These are phyloP conservation scores for Merluccius polli DNA, from an alignment of 2,797 vertebrate genomes.

Conservation along the genomic window DNA sequence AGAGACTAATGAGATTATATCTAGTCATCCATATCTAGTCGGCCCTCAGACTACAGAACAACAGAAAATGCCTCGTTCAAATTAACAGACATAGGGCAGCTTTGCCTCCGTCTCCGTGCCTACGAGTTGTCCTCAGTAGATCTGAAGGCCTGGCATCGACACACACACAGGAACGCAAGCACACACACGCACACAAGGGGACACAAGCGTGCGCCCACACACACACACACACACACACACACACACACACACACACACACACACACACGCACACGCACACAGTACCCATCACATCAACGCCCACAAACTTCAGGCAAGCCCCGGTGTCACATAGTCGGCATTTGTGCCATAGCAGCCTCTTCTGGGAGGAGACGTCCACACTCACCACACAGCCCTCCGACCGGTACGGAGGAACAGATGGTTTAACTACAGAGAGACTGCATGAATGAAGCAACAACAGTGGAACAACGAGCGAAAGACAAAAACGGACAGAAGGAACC, in stretches of 20 bases:
- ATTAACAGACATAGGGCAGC: neutral
- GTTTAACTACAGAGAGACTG: neutral
- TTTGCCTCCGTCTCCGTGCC: neutral
- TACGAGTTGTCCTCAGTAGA: neutral
- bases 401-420: neutral
- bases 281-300: neutral
- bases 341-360: constrained; percentile 23
- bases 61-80: neutral
- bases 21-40: constrained; percentile 20
- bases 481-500: neutral
- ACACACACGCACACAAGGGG: neutral
- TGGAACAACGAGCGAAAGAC: neutral
- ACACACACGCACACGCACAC: neutral
- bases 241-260: neutral
- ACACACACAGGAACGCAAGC: neutral
- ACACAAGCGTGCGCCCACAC: neutral
- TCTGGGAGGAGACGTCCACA: no score
- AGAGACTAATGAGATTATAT: constrained; percentile 40
- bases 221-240: constrained; percentile 5
- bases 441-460: neutral
- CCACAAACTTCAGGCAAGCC: neutral
- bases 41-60: constrained; percentile 34
- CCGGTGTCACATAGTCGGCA: constrained; percentile 32
- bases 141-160: neutral
- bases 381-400: neutral